phyloP scores from a whole-genome alignment of 1,140 invertebrate species.

The Thereuonema tuberculata region DNA sequence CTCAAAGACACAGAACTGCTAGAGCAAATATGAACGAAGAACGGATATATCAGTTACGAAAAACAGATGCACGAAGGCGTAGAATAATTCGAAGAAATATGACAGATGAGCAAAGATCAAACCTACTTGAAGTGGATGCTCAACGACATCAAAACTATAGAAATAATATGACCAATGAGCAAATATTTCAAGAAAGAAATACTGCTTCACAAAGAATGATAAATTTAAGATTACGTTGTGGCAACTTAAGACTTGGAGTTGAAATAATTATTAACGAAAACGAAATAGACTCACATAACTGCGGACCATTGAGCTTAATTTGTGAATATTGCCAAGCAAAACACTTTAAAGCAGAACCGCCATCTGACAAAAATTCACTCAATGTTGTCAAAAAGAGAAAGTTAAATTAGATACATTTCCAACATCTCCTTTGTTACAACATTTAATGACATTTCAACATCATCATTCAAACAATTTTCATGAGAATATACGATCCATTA shows the following conservation, averaged over 20 bases:
- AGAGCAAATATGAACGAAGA: no score
- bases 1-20: no score
- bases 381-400: constrained; percentile 8
- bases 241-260: background rate
- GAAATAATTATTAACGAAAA: background rate
- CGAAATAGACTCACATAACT: background rate
- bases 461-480: background rate
- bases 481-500: background rate
- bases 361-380: background rate
- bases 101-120: background rate
- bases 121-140: background rate
- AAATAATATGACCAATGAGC: background rate
- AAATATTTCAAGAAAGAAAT: background rate
- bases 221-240: background rate
- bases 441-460: background rate
- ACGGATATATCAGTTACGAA: no score
- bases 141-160: background rate
- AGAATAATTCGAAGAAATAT: background rate
- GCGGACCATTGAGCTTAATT: background rate
- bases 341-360: constrained; percentile 4
- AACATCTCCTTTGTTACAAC: constrained; percentile 1
- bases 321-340: constrained; percentile 3
- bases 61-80: background rate
- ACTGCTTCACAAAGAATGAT: background rate
- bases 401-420: background rate